Evolutionary conservation across 2,113 vertebrate species (phyloP).

Genomic region (Tachysurus fulvidraco): DNA sequence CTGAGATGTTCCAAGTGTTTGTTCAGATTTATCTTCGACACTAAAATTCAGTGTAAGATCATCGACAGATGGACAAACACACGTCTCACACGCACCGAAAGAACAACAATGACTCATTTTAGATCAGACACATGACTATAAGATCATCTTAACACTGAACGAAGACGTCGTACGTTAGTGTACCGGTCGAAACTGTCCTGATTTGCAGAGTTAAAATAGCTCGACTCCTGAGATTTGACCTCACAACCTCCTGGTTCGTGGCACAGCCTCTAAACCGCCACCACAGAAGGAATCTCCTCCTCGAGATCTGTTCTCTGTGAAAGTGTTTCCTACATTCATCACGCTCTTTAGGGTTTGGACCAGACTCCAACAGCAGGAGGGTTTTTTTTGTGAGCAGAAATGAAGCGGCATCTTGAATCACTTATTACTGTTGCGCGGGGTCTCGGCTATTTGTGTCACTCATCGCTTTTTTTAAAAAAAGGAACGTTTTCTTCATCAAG

Average conservation of each 20-base stretch:
- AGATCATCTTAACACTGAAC: too few species aligned
- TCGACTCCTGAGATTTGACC: not conserved
- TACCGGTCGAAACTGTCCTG: not conserved
- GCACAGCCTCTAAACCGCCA: constrained; percentile 1
- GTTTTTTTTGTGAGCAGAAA: constrained; percentile 9
- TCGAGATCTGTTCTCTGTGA: constrained; percentile 16
- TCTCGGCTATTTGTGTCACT: constrained; percentile 9
- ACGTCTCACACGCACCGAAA: too few species aligned
- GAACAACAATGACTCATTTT: too few species aligned
- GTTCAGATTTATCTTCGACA: too few species aligned
- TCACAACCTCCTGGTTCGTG: constrained; percentile 16
- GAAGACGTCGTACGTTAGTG: too few species aligned
- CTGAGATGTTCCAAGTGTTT: too few species aligned
- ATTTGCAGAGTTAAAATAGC: not conserved
- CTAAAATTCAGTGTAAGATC: too few species aligned
- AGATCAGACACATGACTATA: too few species aligned
- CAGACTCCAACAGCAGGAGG: constrained; percentile 28
- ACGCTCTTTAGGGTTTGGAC: constrained; percentile 25
- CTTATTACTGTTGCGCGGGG: constrained; percentile 10
- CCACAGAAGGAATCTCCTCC: not conserved
- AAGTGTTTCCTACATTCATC: constrained; percentile 34
- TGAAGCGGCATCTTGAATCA: constrained; percentile 24
- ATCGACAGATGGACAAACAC: too few species aligned
- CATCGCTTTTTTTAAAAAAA: not conserved
- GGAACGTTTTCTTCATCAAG: not conserved